These are phyloP conservation scores for Hyles lineata DNA, from an alignment of 2,888 invertebrate species.

Conservation along the genomic window DNA sequence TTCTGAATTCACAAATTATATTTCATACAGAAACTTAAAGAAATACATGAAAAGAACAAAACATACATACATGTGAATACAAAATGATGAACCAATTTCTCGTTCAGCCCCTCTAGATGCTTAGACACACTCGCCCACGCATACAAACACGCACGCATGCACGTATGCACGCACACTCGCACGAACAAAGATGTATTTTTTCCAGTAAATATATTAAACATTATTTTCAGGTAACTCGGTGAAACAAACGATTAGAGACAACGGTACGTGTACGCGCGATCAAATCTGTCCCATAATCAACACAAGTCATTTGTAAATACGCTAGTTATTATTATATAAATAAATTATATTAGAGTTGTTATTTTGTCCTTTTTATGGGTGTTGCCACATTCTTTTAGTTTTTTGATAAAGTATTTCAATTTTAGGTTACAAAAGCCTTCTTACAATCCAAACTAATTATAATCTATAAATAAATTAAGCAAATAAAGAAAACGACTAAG, in stretches of 20 bases:
- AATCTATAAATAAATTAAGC: too few species aligned
- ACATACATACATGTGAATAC: too few species aligned
- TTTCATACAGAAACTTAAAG: too few species aligned
- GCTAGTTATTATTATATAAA: conserved; percentile 46
- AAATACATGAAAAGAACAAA: too few species aligned
- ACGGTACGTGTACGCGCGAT: neutral
- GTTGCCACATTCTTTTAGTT: conserved; percentile 8
- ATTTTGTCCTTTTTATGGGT: conserved; percentile 18
- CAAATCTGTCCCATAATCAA: conserved; percentile 37
- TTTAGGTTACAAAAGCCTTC: neutral
- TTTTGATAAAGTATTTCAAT: neutral
- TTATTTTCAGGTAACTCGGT: conserved; percentile 18
- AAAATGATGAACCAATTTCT: too few species aligned
- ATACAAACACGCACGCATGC: neutral
- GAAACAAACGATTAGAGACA: conserved; percentile 2
- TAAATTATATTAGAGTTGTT: conserved; percentile 45
- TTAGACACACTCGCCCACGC: neutral
- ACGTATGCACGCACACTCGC: neutral
- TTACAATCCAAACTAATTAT: too few species aligned
- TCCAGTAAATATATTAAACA: too few species aligned
- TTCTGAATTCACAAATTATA: too few species aligned
- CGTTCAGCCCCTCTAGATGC: too few species aligned
- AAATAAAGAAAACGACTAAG: too few species aligned
- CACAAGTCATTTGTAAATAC: conserved; percentile 59
- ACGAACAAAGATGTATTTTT: neutral